These are phyloP conservation scores for Hofmannophila pseudospretella DNA, from an alignment of 2,888 invertebrate genomes.

Conservation along the genomic window DNA sequence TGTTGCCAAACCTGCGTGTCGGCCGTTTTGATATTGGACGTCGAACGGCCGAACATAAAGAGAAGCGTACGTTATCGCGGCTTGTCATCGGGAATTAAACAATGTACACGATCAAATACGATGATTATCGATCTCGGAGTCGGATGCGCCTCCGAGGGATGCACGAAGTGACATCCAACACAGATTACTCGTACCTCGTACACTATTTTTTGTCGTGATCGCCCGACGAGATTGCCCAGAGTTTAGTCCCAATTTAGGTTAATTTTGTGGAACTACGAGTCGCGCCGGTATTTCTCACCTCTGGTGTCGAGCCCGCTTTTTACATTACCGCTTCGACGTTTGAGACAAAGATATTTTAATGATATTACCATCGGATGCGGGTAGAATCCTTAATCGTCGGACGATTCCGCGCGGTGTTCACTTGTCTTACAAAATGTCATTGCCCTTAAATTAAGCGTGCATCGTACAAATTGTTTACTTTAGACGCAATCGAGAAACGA, in stretches of 20 bases:
- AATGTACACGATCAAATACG: conserved; percentile 67
- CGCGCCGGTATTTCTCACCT: conserved; percentile 70
- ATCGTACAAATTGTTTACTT: conserved; percentile 71
- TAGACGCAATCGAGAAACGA: conserved; percentile 63
- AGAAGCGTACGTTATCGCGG: conserved; percentile 57
- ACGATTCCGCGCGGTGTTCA: conserved; percentile 46
- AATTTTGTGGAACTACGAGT: conserved; percentile 49
- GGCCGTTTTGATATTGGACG: conserved; percentile 58
- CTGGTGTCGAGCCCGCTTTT: conserved; percentile 60
- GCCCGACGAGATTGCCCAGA: conserved; percentile 31
- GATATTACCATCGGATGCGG: conserved; percentile 71
- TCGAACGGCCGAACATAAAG: conserved; percentile 49
- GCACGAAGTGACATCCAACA: conserved; percentile 12
- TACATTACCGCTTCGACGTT: conserved; percentile 61
- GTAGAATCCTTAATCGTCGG: conserved; percentile 71
- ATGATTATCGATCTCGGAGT: conserved; percentile 48
- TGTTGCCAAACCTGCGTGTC: conserved; percentile 71
- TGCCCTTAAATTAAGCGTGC: conserved; percentile 71
- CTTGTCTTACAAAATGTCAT: conserved; percentile 59
- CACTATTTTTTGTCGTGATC: conserved; percentile 23
- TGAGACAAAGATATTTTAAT: conserved; percentile 76
- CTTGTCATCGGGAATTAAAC: conserved; percentile 72
- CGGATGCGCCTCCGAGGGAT: conserved; percentile 16
- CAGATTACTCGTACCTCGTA: conserved; percentile 16
- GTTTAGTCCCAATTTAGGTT: conserved; percentile 49